These are phyloP conservation scores for Sitodiplosis mosellana DNA, from an alignment of 1,140 invertebrate species.

Conservation along the genomic window DNA sequence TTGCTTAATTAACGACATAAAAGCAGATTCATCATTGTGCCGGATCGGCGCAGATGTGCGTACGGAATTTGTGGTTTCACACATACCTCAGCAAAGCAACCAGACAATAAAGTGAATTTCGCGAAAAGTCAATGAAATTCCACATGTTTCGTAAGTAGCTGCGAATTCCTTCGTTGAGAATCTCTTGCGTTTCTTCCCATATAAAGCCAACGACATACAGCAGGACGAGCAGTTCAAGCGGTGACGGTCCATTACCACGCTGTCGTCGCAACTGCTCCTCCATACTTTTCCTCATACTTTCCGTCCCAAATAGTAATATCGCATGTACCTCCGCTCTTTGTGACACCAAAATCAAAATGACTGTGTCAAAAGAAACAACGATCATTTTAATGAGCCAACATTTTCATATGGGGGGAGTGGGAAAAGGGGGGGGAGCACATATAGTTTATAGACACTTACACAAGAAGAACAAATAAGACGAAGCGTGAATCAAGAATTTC, in stretches of 20 bases:
- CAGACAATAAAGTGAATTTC: slow-evolving; percentile 67
- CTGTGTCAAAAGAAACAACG: slow-evolving; percentile 29
- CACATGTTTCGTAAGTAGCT: slow-evolving; percentile 81
- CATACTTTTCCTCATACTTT: slow-evolving; percentile 37
- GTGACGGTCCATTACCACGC: slow-evolving; percentile 56
- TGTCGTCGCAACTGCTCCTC: slow-evolving; percentile 42
- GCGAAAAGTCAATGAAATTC: slow-evolving; percentile 90
- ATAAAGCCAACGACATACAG: slow-evolving; percentile 74
- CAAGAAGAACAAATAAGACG: slow-evolving; percentile 81
- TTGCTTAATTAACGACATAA: no score
- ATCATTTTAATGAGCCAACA: neutral
- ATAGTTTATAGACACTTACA: slow-evolving; percentile 43
- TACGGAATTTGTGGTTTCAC: neutral
- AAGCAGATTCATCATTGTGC: no score
- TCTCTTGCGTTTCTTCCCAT: slow-evolving; percentile 78
- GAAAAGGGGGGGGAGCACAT: no score
- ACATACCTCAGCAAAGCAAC: slow-evolving; percentile 48
- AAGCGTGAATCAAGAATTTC: slow-evolving; percentile 84
- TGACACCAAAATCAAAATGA: slow-evolving; percentile 69
- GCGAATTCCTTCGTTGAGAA: slow-evolving; percentile 63
- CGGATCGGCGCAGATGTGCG: neutral
- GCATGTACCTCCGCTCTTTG: slow-evolving; percentile 63
- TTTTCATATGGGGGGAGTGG: no score
- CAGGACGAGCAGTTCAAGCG: slow-evolving; percentile 56
- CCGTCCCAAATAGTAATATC: slow-evolving; percentile 48